Conservation (phyloP, 2,797 vertebrate genomes). For the Botia kubotai region DNA sequence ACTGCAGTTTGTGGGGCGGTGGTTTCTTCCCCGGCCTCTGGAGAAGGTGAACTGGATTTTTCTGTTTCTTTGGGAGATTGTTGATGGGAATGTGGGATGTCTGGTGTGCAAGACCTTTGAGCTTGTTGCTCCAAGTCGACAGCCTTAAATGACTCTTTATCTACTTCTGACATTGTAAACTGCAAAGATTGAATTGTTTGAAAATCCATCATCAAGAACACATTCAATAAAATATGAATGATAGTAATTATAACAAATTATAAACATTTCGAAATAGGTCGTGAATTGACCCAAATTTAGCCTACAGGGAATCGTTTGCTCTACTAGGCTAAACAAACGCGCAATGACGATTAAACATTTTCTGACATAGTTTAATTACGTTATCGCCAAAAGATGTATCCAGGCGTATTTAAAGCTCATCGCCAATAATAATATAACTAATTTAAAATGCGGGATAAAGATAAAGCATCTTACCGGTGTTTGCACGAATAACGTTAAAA, state of each 20-base stretch:
- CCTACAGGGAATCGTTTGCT: too few species aligned
- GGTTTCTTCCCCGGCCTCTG: slow-evolving; percentile 23
- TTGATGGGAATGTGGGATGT: not conserved
- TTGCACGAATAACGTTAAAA: slow-evolving; percentile 4
- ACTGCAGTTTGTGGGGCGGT: not conserved
- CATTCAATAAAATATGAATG: not conserved
- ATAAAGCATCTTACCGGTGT: slow-evolving; percentile 45
- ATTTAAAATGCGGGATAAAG: not conserved
- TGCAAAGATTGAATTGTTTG: not conserved
- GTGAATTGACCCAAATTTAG: too few species aligned
- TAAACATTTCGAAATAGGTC: too few species aligned
- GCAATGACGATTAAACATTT: too few species aligned
- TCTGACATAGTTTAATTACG: too few species aligned
- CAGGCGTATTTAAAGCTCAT: not conserved
- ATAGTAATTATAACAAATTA: not conserved
- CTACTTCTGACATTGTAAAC: slow-evolving; percentile 67
- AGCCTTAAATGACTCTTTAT: slow-evolving; percentile 59
- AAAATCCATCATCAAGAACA: not conserved
- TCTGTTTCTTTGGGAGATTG: slow-evolving; percentile 9
- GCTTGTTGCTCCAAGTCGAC: slow-evolving; percentile 48
- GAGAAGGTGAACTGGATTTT: not conserved
- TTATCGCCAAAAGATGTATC: too few species aligned
- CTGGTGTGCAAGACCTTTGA: slow-evolving; percentile 10
- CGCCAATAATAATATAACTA: not conserved
- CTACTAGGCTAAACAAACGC: too few species aligned